These are phyloP conservation scores for Taurulus bubalis DNA, from an alignment of 2,113 vertebrate species.

Conservation along the genomic window DNA sequence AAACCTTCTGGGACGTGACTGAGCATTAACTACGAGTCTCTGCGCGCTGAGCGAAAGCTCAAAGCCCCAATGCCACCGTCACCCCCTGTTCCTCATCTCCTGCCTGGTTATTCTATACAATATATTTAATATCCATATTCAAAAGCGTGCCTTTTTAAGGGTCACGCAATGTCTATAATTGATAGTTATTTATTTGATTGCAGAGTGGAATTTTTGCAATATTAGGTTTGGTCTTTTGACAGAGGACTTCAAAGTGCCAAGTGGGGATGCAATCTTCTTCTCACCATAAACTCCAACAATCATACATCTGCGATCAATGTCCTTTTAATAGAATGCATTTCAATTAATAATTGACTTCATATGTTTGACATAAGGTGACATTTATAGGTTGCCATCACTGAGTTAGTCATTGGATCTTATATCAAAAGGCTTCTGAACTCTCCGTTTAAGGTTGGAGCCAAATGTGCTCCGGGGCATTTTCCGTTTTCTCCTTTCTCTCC, in stretches of 20 bases:
- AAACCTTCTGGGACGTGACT: conserved; percentile 63
- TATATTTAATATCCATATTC: conserved; percentile 67
- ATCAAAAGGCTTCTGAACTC: not conserved
- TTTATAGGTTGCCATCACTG: not conserved
- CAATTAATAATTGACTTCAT: not conserved
- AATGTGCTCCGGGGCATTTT: conserved; percentile 50
- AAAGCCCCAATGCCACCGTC: conserved; percentile 43
- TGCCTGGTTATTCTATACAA: conserved; percentile 57
- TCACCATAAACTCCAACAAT: not conserved
- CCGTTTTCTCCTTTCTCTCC: not conserved
- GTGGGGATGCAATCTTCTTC: conserved; percentile 8
- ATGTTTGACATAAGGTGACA: not conserved
- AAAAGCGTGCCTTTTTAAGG: conserved; percentile 32
- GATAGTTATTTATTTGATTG: conserved; percentile 13
- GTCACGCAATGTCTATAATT: conserved; percentile 27
- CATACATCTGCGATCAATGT: not conserved
- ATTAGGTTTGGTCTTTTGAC: conserved; percentile 32
- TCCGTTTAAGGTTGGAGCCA: conserved; percentile 40
- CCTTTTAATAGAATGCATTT: not conserved
- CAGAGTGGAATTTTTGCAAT: conserved; percentile 24
- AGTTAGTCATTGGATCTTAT: not conserved
- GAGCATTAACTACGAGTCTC: conserved; percentile 60
- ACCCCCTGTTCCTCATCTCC: conserved; percentile 55
- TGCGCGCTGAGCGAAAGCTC: conserved; percentile 50
- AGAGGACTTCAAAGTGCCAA: conserved; percentile 23